These are phyloP conservation scores for Trematomus bernacchii DNA, from an alignment of 2,797 vertebrate genomes.

Conservation along the genomic window DNA sequence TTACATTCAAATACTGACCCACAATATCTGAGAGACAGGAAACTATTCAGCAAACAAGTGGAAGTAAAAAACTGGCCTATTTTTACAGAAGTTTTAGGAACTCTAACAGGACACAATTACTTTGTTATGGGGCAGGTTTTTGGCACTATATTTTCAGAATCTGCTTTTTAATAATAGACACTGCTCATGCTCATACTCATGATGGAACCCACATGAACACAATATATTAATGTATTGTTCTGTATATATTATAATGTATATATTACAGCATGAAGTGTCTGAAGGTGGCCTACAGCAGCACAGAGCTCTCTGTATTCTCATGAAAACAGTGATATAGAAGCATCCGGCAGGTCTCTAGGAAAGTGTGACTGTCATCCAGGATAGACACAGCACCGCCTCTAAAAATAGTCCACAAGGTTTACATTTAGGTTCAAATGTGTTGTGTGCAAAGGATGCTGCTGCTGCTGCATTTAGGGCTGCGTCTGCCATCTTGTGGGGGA, in stretches of 20 bases:
- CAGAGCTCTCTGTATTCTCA: conserved; percentile 15
- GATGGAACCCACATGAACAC: neutral
- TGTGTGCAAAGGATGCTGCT: conserved; percentile 39
- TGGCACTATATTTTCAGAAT: neutral
- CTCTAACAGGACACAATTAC: neutral
- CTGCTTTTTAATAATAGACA: neutral
- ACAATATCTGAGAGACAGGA: neutral
- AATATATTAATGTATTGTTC: too few species aligned
- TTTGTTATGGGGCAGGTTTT: neutral
- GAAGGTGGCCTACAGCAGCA: conserved; percentile 2
- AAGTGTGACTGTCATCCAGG: conserved; percentile 29
- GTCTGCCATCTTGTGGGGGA: conserved; percentile 74
- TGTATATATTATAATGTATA: neutral
- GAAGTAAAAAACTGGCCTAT: neutral
- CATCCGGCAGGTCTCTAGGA: conserved; percentile 7
- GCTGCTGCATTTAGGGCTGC: conserved; percentile 14
- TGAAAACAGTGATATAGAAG: conserved; percentile 5
- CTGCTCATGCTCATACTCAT: neutral
- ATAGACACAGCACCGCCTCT: conserved; percentile 38
- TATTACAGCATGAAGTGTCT: neutral
- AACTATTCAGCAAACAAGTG: neutral
- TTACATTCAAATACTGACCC: neutral
- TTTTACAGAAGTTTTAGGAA: neutral
- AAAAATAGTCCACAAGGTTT: conserved; percentile 72
- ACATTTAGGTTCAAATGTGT: conserved; percentile 62